phyloP scores from a whole-genome alignment of 2,888 invertebrate species.

The Rhogogaster chlorosoma region DNA sequence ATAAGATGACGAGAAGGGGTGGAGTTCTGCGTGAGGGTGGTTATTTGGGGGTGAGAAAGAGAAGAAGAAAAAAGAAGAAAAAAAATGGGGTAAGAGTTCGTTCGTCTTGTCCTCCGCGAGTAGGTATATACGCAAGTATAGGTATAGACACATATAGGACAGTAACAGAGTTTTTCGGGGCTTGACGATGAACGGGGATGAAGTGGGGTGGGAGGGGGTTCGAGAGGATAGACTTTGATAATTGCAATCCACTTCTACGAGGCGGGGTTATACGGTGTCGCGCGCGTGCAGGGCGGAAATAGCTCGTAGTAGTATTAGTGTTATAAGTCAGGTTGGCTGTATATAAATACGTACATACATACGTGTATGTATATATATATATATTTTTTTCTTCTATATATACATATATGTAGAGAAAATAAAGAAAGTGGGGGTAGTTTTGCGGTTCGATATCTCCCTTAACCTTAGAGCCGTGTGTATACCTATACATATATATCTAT shows the following conservation, averaged over 20 bases:
- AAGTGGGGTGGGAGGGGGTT: constrained; percentile 44
- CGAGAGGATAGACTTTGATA: constrained; percentile 71
- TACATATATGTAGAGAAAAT: constrained; percentile 7
- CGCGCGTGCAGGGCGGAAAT: background rate
- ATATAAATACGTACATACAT: background rate
- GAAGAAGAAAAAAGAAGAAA: constrained; percentile 40
- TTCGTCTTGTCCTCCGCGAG: background rate
- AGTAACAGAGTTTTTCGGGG: constrained; percentile 16
- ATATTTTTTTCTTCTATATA: background rate
- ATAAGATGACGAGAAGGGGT: constrained; percentile 60
- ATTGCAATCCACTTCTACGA: constrained; percentile 75
- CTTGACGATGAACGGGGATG: constrained; percentile 30
- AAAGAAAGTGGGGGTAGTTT: constrained; percentile 57
- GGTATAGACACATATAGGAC: constrained; percentile 53
- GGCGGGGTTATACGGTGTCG: constrained; percentile 65
- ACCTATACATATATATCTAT: background rate
- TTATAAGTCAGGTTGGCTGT: background rate
- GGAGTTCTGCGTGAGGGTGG: constrained; percentile 4
- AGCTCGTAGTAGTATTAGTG: background rate
- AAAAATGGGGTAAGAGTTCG: constrained; percentile 53
- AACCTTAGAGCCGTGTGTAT: background rate
- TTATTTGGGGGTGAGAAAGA: constrained; percentile 55
- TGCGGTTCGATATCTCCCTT: constrained; percentile 65
- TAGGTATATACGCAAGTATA: constrained; percentile 21
- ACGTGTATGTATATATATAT: background rate